Evolutionary conservation across 2,797 vertebrate genomes (phyloP).

Genomic region (Borostomias antarcticus): DNA sequence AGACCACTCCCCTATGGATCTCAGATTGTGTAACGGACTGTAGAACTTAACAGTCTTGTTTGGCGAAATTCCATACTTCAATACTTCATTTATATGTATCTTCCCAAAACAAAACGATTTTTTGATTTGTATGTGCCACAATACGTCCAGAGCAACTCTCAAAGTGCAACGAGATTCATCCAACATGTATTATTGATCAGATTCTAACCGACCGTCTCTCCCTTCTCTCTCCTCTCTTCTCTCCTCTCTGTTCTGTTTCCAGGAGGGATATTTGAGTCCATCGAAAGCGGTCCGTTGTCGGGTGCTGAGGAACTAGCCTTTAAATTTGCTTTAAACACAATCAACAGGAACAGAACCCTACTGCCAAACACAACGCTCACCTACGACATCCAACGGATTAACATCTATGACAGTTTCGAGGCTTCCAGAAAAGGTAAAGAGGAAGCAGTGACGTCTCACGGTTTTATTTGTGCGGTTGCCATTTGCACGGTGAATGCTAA

Average conservation of each 20-base stretch:
- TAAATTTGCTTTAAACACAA: conserved; percentile 99
- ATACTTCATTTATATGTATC: too few relatives aligned
- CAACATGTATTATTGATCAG: neutral
- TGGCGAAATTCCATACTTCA: too few relatives aligned
- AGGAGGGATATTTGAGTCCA: conserved; percentile 98
- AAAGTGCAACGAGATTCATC: neutral
- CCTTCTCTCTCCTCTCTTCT: too few relatives aligned
- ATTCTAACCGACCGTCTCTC: conserved; percentile 25
- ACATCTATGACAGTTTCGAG: conserved; percentile 99
- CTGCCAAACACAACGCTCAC: conserved; percentile 98
- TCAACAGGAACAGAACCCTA: conserved; percentile 99
- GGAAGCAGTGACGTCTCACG: neutral
- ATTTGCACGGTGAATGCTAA: conserved; percentile 56
- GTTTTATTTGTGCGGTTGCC: neutral
- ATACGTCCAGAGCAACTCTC: neutral
- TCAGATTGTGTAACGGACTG: too few relatives aligned
- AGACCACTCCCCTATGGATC: too few relatives aligned
- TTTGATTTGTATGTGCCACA: neutral
- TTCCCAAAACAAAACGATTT: too few relatives aligned
- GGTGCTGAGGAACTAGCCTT: conserved; percentile 98
- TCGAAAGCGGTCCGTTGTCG: conserved; percentile 94
- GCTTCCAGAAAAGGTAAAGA: conserved; percentile 96
- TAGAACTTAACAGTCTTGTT: too few relatives aligned
- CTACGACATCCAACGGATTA: conserved; percentile 98
- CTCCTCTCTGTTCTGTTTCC: too few relatives aligned